Conservation (phyloP, 2,888 invertebrate genomes). For the Scaptomyza cyrtandrae region DNA sequence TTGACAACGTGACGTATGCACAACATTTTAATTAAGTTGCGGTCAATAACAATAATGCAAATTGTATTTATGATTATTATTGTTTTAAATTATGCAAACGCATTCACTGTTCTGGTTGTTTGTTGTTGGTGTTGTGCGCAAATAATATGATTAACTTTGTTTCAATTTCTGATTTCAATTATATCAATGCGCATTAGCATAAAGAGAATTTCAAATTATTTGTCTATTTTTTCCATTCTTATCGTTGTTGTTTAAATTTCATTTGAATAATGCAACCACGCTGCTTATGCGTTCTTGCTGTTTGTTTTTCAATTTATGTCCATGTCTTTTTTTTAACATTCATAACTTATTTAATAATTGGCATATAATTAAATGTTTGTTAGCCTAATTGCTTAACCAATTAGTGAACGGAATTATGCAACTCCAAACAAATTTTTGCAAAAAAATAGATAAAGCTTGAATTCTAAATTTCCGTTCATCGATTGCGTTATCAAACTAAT, state of each 20-base stretch:
- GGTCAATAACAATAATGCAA: slow-evolving; percentile 53
- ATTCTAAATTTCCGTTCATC: not conserved
- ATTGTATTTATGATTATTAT: slow-evolving; percentile 57
- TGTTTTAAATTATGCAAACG: slow-evolving; percentile 67
- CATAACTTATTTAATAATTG: slow-evolving; percentile 65
- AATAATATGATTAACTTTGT: slow-evolving; percentile 37
- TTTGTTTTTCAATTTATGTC: slow-evolving; percentile 39
- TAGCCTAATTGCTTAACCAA: slow-evolving; percentile 67
- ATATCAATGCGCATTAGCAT: slow-evolving; percentile 24
- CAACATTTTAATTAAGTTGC: slow-evolving; percentile 79
- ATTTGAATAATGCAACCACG: slow-evolving; percentile 16
- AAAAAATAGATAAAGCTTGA: not conserved
- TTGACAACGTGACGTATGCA: slow-evolving; percentile 51
- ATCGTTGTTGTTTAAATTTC: not conserved
- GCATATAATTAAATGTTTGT: slow-evolving; percentile 66
- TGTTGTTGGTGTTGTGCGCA: slow-evolving; percentile 12
- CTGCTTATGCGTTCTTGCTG: slow-evolving; percentile 33
- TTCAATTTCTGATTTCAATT: slow-evolving; percentile 25
- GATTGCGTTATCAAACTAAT: not conserved
- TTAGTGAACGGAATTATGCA: slow-evolving; percentile 51
- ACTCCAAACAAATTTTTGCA: slow-evolving; percentile 17
- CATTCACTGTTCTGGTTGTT: not conserved
- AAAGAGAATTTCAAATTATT: slow-evolving; percentile 38
- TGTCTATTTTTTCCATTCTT: not conserved
- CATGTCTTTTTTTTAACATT: slow-evolving; percentile 46